These are phyloP conservation scores for Schizotus pectinicornis DNA, from an alignment of 2,888 invertebrate species.

Conservation along the genomic window DNA sequence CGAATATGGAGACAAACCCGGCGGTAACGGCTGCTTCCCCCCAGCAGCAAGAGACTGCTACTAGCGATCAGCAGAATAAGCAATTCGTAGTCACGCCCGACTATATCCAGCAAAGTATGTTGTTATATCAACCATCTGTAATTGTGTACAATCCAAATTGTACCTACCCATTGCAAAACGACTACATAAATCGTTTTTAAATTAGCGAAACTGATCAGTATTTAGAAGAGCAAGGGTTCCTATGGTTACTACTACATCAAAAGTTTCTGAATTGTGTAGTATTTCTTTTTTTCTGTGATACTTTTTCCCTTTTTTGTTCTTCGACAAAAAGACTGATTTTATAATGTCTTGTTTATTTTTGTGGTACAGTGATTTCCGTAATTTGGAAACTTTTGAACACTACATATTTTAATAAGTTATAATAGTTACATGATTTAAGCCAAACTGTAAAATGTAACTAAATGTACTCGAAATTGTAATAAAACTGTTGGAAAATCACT, in stretches of 20 bases:
- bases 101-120: conserved; percentile 93
- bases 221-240: conserved; percentile 44
- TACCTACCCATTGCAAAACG: conserved; percentile 59
- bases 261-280: conserved; percentile 41
- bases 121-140: conserved; percentile 57
- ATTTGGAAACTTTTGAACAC: conserved; percentile 39
- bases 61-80: conserved; percentile 56
- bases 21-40: conserved; percentile 22
- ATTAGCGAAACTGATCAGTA: conserved; percentile 26
- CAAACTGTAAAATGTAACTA: conserved; percentile 39
- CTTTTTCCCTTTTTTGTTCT: conserved; percentile 34
- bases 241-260: conserved; percentile 31
- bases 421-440: conserved; percentile 33
- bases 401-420: conserved; percentile 12
- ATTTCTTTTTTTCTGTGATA: conserved; percentile 42
- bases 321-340: conserved; percentile 36
- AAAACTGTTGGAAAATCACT: conserved; percentile 43
- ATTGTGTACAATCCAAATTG: conserved; percentile 59
- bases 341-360: conserved; percentile 21
- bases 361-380: conserved; percentile 24
- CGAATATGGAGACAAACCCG: conserved; percentile 47
- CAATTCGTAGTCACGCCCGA: conserved; percentile 90
- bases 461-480: conserved; percentile 45
- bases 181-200: conserved; percentile 45
- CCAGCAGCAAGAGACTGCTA: conserved; percentile 42